Evolutionary conservation across 2,113 vertebrate genomes (phyloP).

Genomic region (Mirza zaza): DNA sequence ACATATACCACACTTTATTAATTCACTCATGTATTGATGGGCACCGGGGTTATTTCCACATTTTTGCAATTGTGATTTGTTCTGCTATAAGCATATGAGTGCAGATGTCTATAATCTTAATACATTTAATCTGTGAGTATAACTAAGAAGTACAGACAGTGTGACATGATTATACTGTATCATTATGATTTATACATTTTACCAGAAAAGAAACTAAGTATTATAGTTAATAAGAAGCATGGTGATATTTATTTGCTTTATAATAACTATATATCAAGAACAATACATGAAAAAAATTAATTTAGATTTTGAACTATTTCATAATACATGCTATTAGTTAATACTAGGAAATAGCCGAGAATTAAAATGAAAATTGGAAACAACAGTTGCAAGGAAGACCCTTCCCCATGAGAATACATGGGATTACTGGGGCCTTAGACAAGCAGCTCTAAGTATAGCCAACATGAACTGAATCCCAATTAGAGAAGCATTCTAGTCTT

Average conservation of each 20-base stretch:
- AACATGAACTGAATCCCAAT: slow-evolving; percentile 75
- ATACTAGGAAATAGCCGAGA: background rate
- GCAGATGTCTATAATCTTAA: background rate
- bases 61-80: no score
- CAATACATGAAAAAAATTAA: background rate
- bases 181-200: background rate
- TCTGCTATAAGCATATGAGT: no score
- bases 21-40: no score
- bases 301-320: slow-evolving; percentile 34
- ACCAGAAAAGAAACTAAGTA: background rate
- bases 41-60: no score
- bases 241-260: background rate
- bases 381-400: background rate
- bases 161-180: background rate
- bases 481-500: slow-evolving; percentile 64
- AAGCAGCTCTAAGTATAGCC: slow-evolving; percentile 55
- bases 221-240: background rate
- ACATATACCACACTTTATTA: no score
- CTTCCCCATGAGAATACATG: slow-evolving; percentile 16
- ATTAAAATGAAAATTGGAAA: slow-evolving; percentile 57
- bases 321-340: background rate
- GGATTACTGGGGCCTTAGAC: slow-evolving; percentile 47
- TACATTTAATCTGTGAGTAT: background rate
- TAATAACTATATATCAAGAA: background rate
- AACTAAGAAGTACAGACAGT: background rate